Evolutionary conservation across 2,797 vertebrate genomes (phyloP), one percentile per base, ranked within the genome.

Genomic region (Falco biarmicus): DNA sequence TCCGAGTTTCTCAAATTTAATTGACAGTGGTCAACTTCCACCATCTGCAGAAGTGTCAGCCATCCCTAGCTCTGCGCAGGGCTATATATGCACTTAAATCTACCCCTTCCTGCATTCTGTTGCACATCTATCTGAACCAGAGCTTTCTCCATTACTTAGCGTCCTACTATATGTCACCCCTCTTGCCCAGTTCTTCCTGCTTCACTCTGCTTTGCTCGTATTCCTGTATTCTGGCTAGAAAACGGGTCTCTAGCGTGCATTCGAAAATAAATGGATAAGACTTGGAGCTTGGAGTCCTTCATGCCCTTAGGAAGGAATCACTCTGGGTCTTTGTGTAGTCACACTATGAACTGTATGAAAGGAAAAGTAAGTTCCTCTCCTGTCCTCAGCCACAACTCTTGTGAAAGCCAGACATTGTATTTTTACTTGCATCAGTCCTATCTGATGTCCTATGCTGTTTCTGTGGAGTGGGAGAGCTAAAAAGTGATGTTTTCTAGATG

Each of bases 151-250:
- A 0, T 64, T 20, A 13, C 26, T 32, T 11, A 2, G 9, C 12
- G 7, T 73, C 9, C 47, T 61, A 0, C 17, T 32, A 1, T 10
- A 0, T 24, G 10, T 61, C 53, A 84, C 21, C 21, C 39, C 6
- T 21, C 21, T 12, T 53, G 39, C 45, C 45, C 29, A 34, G 5
- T 45, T 81, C 45, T 70, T 57, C 28, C 34, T 60, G 18, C 53
- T 47, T 61, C 41, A 4, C 57, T 60, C 22, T 43, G 56, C 48
- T 69, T 69, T 68, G 47, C 8, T 60, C 37, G 50, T 86, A 0
- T 11, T 80, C 39, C 66, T 78, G 2, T n/a, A 0, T 61, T 37
- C 54, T 61, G 28, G 31, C 45, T 32, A 61, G 73, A 19, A 60
- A 74, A 41, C 7, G 22, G 13, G 15, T 65, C 34, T 87, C 22